Evolutionary conservation across 2,888 invertebrate genomes (phyloP), one percentile per base, ranked within the genome.

Genomic region (Allacma fusca): DNA sequence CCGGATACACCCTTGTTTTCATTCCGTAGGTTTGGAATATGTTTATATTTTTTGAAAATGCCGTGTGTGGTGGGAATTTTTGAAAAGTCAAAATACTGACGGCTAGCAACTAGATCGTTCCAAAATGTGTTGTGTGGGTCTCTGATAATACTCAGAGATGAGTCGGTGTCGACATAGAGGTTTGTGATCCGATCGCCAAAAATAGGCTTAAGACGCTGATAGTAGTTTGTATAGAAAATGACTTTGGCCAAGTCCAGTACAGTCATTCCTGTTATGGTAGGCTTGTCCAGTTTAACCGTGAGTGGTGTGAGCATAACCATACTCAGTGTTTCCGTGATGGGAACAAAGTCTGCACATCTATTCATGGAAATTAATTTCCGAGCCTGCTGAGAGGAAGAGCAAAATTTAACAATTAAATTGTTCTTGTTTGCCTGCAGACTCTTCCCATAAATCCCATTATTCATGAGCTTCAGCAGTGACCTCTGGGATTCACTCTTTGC

Each of bases 161-260:
- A 9, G n/a, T 62, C 62, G 2, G 62, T 62, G 24, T 62, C 62
- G 2, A n/a, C 16, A 26, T 62, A 62, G 16, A 21, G 24, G 24
- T 23, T 26, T 1, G 4, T 9, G 23, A 62, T 62, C 13, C 62
- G 21, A 4, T 62, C n/a, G 7, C 13, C 9, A 62, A 62, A 62
- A 1, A 24, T 16, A 1, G 2, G 9, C 26, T 23, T 23, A 12
- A 62, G 26, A 9, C 23, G 19, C 16, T 62, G 21, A 62, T 62
- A 62, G n/a, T 19, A 62, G 9, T 24, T 24, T 62, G 21, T 13
- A 24, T 62, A 62, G 16, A 62, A 62, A 24, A 23, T 62, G 13
- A 62, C 62, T 24, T 62, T 62, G 62, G 23, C 23, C 23, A 62
- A 24, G 24, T 62, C 62, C 23, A 62, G 26, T 23, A 62, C 62